phyloP scores from a whole-genome alignment of 2,797 vertebrate species.

The Apogon hyalosoma region DNA sequence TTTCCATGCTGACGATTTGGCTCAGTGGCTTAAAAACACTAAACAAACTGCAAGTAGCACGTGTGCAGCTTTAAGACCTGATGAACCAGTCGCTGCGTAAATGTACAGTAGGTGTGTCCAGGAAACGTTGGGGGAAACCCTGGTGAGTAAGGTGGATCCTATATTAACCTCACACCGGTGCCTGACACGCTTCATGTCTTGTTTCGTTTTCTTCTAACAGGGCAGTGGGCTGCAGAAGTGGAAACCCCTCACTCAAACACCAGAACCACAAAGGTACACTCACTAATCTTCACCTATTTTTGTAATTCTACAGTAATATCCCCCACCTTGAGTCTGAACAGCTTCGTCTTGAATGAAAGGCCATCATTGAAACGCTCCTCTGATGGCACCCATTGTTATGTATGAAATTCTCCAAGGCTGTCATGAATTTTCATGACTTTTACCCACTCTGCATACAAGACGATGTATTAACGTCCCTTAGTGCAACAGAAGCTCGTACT shows the following conservation, averaged over 20 bases:
- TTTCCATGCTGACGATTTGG: conserved; percentile 3
- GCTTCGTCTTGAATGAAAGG: not conserved
- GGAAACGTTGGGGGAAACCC: conserved; percentile 39
- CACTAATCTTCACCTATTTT: not conserved
- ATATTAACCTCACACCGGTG: conserved; percentile 10
- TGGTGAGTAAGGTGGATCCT: conserved; percentile 19
- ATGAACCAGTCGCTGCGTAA: conserved; percentile 16
- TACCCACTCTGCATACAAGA: not conserved
- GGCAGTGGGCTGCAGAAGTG: conserved; percentile 87
- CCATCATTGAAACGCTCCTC: not conserved
- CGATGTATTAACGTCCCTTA: conserved; percentile 8
- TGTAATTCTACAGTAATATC: not conserved
- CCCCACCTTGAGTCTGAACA: not conserved
- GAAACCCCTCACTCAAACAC: conserved; percentile 86
- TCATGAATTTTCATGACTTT: conserved; percentile 60
- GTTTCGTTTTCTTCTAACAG: conserved; percentile 60
- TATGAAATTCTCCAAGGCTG: conserved; percentile 6
- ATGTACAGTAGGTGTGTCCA: conserved; percentile 27
- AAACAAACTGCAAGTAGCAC: conserved; percentile 10
- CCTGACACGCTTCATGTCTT: conserved; percentile 30
- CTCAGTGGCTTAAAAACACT: conserved; percentile 24
- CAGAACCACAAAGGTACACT: conserved; percentile 90
- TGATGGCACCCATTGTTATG: conserved; percentile 7
- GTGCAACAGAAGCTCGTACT: conserved; percentile 25
- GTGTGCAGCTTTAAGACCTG: conserved; percentile 8